Percentiles rank a stretch among this genome's conserved stretches.
Conservation (phyloP, 1,140 invertebrate species). For the Archegozetes longisetosus region DNA sequence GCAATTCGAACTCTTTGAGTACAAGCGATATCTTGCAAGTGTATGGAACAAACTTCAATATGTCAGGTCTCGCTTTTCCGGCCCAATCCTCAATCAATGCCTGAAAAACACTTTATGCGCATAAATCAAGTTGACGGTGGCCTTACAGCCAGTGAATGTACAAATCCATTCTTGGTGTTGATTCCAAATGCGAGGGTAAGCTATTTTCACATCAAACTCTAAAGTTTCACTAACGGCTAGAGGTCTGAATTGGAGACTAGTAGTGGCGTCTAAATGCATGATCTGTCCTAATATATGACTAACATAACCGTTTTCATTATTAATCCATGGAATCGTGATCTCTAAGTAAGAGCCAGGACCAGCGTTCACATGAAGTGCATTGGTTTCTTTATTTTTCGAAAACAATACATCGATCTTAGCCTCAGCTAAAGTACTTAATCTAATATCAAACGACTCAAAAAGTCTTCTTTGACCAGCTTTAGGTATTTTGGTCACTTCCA, state of each 20-base stretch:
- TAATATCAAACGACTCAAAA: conserved; percentile 80
- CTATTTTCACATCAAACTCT: conserved; percentile 68
- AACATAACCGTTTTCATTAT: conserved; percentile 62
- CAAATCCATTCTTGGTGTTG: conserved; percentile 82
- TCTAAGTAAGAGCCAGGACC: conserved; percentile 85
- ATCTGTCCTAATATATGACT: conserved; percentile 83
- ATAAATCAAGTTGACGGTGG: conserved; percentile 76
- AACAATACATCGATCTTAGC: conserved; percentile 89
- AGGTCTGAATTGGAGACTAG: conserved; percentile 71
- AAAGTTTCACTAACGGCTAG: conserved; percentile 83
- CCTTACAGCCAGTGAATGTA: conserved; percentile 79
- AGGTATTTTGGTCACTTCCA: conserved; percentile 35
- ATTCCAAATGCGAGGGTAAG: conserved; percentile 86
- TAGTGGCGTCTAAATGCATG: conserved; percentile 80
- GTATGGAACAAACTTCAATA: conserved; percentile 89
- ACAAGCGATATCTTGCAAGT: conserved; percentile 83
- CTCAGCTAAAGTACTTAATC: conserved; percentile 72
- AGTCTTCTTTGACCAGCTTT: conserved; percentile 68
- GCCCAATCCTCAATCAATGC: conserved; percentile 94
- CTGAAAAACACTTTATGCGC: conserved; percentile 85
- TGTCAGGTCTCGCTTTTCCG: conserved; percentile 68
- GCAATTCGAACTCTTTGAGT: conserved; percentile 86
- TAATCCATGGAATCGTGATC: conserved; percentile 85
- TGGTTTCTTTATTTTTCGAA: conserved; percentile 83
- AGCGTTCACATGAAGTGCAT: conserved; percentile 85